These are phyloP conservation scores for Drosophila miranda DNA, from an alignment of 1,140 invertebrate genomes.

Conservation along the genomic window DNA sequence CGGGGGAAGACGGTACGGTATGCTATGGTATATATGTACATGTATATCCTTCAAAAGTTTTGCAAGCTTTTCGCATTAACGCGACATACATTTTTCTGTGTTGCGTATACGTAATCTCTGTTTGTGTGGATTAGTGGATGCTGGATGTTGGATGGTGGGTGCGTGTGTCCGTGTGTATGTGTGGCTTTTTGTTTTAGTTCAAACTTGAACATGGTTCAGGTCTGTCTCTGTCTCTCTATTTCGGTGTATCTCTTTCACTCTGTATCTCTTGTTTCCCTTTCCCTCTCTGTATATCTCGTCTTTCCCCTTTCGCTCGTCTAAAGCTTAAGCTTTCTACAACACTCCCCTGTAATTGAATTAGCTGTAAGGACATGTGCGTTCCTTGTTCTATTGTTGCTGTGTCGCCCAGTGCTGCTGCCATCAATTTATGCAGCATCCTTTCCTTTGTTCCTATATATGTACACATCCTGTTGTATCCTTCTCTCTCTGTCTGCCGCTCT, in stretches of 20 bases:
- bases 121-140: constrained; percentile 2
- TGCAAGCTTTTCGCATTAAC: constrained; percentile 22
- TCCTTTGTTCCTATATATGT: constrained; percentile 1
- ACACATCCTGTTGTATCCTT: too few relatives aligned
- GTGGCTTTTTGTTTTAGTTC: constrained; percentile 1
- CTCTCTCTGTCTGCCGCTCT: too few relatives aligned
- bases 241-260: neutral
- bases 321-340: neutral
- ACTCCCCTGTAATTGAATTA: constrained; percentile 37
- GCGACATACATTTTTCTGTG: constrained; percentile 3
- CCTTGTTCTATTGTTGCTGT: constrained; percentile 21
- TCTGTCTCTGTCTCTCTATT: too few relatives aligned
- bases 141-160: too few relatives aligned
- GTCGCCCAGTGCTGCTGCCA: neutral
- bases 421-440: constrained; percentile 35
- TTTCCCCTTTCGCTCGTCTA: neutral
- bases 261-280: neutral
- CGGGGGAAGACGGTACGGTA: neutral
- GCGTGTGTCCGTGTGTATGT: neutral
- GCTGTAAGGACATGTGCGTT: constrained; percentile 21
- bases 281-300: neutral
- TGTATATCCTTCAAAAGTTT: neutral
- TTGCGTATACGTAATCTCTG: constrained; percentile 22
- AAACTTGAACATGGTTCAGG: constrained; percentile 8
- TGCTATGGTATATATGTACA: too few relatives aligned